Evolutionary conservation across 2,797 vertebrate species (phyloP), one percentile per base, ranked within the genome.

Genomic region (Lutjanus campechanus): DNA sequence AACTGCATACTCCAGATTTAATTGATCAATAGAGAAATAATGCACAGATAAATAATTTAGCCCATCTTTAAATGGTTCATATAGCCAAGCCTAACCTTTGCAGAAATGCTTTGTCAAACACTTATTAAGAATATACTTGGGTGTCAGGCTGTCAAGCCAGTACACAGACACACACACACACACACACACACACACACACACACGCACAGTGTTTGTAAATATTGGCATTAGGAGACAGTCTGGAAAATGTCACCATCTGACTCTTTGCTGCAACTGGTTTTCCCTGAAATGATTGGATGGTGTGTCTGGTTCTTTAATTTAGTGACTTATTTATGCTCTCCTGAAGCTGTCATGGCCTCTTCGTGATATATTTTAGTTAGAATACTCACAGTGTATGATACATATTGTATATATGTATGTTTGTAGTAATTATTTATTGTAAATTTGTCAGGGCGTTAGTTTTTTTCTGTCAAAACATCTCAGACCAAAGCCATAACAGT

Each of bases 81-180:
- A 40, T 36, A 10, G 54, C 40, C 7, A 65, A 62, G 63, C 70
- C 76, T 79, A 66, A 88, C 62, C 74, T 63, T 58, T 47, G 53
- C 63, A 76, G 71, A 85, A 75, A 46, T n/a, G 54, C 53, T 69
- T 79, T 85, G 77, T 83, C 79, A 86, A 75, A 85, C 76, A 84
- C 81, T 89, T 85, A 79, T 81, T 85, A 86, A 87, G 19, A 65
- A 16, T 63, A 77, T 53, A 74, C 64, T 87, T 77, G 58, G 43
- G 54, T 56, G 47, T 76, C 51, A 68, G 51, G 53, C 68, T 64
- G 3, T 77, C 69, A 77, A 85, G 63, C 2, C 56, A 60, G 51
- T 58, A 61, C 70, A n/a, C n/a, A n/a, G n/a, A 40, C 22, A 40
- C 56, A 54, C 11, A 40, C 22, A 40, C 43, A 60, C 46, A 44